These are phyloP conservation scores for Lycocorax pyrrhopterus DNA, from an alignment of 2,113 vertebrate species.

Conservation along the genomic window DNA sequence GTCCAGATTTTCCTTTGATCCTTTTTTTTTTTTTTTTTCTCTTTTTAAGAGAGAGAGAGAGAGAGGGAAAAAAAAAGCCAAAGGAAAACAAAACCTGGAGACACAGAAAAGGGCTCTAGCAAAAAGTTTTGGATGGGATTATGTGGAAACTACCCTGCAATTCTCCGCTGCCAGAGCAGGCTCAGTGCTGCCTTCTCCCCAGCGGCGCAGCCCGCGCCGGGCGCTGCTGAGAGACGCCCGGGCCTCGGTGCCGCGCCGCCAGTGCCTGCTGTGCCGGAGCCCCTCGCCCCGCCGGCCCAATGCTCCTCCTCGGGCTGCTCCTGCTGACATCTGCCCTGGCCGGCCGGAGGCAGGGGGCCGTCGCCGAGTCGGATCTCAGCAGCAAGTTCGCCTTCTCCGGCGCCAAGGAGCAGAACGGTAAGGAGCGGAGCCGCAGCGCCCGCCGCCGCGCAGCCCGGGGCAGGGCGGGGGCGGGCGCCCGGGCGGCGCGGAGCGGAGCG, in stretches of 20 bases:
- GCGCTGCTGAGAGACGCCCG: constrained; percentile 81
- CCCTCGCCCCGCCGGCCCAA: constrained; percentile 84
- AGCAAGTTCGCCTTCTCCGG: constrained; percentile 84
- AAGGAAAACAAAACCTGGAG: constrained; percentile 62
- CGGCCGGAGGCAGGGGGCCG: constrained; percentile 81
- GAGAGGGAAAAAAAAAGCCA: background rate
- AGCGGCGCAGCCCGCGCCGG: constrained; percentile 73
- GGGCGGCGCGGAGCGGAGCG: background rate
- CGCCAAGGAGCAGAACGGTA: constrained; percentile 94
- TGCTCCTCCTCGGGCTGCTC: constrained; percentile 90
- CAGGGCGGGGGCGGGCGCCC: background rate
- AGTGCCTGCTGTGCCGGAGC: constrained; percentile 64
- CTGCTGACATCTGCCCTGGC: constrained; percentile 87
- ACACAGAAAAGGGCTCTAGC: constrained; percentile 59
- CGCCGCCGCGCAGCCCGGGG: background rate
- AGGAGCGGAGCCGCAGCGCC: background rate
- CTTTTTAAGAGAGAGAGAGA: background rate
- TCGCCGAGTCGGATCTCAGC: constrained; percentile 86
- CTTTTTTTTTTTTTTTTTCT: background rate
- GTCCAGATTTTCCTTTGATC: constrained; percentile 68
- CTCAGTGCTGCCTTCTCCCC: constrained; percentile 78
- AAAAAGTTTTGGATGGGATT: constrained; percentile 84
- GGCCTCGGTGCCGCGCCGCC: constrained; percentile 67
- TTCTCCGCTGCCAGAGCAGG: constrained; percentile 81
- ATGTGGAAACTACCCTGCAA: constrained; percentile 87